Evolutionary conservation across 1,140 invertebrate genomes (phyloP).

Genomic region (Drosophila bocki): DNA sequence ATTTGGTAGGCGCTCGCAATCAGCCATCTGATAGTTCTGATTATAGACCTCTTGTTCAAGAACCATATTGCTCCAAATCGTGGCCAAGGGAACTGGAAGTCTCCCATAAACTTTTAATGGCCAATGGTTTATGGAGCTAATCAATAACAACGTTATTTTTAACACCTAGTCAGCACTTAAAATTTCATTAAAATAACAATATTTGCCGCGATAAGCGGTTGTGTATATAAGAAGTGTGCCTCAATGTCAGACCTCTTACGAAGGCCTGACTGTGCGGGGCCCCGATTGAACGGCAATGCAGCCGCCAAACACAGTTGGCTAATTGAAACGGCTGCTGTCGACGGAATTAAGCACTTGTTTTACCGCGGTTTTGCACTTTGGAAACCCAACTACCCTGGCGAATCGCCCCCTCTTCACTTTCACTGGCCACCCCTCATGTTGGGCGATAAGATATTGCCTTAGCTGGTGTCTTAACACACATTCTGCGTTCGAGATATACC

Average conservation of each 20-base stretch:
- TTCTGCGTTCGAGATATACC: slow-evolving; percentile 7
- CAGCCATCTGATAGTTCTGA: slow-evolving; percentile 28
- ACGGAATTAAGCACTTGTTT: slow-evolving; percentile 48
- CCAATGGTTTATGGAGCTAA: slow-evolving; percentile 24
- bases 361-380: slow-evolving; percentile 29
- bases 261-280: slow-evolving; percentile 30
- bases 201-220: slow-evolving; percentile 12
- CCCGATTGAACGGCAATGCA: background rate
- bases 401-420: slow-evolving; percentile 3
- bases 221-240: slow-evolving; percentile 31
- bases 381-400: background rate
- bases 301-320: slow-evolving; percentile 12
- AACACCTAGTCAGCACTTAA: slow-evolving; percentile 33
- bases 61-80: slow-evolving; percentile 1
- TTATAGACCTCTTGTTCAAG: slow-evolving; percentile 2
- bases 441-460: slow-evolving; percentile 33
- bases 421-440: background rate
- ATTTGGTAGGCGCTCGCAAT: slow-evolving; percentile 5
- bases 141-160: slow-evolving; percentile 34
- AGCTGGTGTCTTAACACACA: slow-evolving; percentile 26
- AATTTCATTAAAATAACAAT: slow-evolving; percentile 53
- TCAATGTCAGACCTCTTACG: slow-evolving; percentile 23
- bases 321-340: slow-evolving; percentile 46
- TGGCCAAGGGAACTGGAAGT: slow-evolving; percentile 36
- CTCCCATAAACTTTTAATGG: slow-evolving; percentile 43